phyloP scores from a whole-genome alignment of 2,797 vertebrate species.

The Poliocrania exsul region DNA sequence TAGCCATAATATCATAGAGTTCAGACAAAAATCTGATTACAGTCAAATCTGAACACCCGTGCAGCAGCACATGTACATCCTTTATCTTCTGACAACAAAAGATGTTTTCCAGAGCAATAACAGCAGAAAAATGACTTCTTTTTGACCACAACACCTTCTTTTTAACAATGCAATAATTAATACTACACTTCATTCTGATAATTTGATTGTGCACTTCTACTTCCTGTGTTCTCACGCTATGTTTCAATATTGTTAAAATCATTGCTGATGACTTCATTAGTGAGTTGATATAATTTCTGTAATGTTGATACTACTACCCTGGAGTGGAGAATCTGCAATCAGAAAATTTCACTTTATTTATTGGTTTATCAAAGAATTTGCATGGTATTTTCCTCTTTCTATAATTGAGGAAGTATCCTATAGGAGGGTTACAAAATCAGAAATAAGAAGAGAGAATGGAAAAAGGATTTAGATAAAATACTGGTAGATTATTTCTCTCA shows the following conservation, averaged over 20 bases:
- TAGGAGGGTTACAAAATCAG: neutral
- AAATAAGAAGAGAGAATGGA: neutral
- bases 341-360: neutral
- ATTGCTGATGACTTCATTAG: slow-evolving; percentile 8
- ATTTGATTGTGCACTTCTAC: neutral
- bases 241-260: slow-evolving; percentile 19
- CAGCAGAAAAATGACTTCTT: neutral
- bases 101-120: neutral
- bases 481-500: neutral
- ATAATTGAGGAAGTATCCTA: neutral
- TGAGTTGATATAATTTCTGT: neutral
- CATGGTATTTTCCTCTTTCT: neutral
- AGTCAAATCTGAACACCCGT: neutral
- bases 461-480: neutral
- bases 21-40: neutral
- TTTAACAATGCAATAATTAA: neutral
- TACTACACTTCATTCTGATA: neutral
- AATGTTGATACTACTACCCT: neutral
- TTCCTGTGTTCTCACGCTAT: neutral
- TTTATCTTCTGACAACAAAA: neutral
- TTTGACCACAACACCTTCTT: neutral
- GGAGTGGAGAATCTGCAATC: neutral
- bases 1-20: neutral
- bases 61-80: neutral
- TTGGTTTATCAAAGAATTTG: neutral